Conservation (phyloP, 2,113 vertebrate species). For the Syngnathus scovelli region DNA sequence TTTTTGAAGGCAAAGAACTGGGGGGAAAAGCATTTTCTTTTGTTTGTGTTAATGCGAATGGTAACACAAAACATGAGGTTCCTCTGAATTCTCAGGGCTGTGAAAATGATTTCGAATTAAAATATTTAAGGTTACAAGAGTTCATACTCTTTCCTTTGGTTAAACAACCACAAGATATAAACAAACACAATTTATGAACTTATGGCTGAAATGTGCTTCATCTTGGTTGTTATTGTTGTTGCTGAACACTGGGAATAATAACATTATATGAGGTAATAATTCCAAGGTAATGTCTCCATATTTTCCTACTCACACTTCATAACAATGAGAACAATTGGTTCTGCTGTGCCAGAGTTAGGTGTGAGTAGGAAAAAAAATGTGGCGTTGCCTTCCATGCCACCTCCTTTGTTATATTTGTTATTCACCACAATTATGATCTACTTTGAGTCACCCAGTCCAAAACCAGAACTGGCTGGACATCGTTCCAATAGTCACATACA, state of each 20-base stretch:
- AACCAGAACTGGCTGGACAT: neutral
- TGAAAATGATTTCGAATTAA: neutral
- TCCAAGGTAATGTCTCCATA: neutral
- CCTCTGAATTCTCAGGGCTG: neutral
- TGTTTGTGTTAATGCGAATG: no score
- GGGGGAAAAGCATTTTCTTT: no score
- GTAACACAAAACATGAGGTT: no score
- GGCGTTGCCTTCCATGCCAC: constrained; percentile 29
- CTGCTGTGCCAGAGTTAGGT: constrained; percentile 27
- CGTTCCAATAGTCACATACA: constrained; percentile 18
- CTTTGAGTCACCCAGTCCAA: neutral
- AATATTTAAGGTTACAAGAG: neutral
- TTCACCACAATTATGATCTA: neutral
- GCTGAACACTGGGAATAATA: neutral
- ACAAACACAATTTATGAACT: neutral
- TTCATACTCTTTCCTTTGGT: neutral
- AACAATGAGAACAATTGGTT: constrained; percentile 26
- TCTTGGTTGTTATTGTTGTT: neutral
- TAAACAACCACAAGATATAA: neutral
- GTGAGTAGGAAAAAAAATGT: constrained; percentile 24
- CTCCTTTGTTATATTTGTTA: neutral
- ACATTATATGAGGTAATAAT: neutral
- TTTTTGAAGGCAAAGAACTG: no score
- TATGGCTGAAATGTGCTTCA: neutral
- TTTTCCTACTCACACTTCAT: constrained; percentile 12